Percentiles rank a stretch among this genome's conserved stretches.
phyloP scores from a whole-genome alignment of 2,888 invertebrate species.

The Spicauda simplicius region DNA sequence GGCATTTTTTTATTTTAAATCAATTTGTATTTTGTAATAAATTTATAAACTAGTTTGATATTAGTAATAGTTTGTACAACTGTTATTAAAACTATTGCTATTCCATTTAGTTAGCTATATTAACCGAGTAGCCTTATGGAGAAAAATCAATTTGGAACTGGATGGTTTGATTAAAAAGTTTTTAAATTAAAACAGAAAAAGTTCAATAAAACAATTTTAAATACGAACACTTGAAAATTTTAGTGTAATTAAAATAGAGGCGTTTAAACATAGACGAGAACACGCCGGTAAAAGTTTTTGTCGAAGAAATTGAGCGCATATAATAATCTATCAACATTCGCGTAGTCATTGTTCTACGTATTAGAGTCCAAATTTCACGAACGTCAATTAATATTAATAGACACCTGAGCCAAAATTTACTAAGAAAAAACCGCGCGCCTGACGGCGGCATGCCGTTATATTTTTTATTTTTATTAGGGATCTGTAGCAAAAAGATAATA shows the following conservation, averaged over 20 bases:
- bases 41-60: no score
- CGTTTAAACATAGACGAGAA: conserved; percentile 3
- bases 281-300: conserved; percentile 37
- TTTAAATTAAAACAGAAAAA: no score
- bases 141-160: no score
- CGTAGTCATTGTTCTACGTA: conserved; percentile 53
- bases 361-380: conserved; percentile 50
- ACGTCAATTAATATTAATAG: conserved; percentile 55
- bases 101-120: no score
- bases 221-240: neutral
- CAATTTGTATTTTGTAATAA: no score
- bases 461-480: conserved; percentile 46
- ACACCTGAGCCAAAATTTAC: conserved; percentile 52
- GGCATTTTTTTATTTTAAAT: neutral
- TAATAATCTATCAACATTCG: conserved; percentile 45
- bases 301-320: conserved; percentile 45
- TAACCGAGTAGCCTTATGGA: no score
- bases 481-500: conserved; percentile 40
- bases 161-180: no score
- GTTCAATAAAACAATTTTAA: no score
- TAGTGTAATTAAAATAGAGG: neutral
- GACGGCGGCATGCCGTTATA: conserved; percentile 44
- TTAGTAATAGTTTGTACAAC: no score
- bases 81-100: no score
- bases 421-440: conserved; percentile 47